Evolutionary conservation across 2,888 invertebrate genomes (phyloP).

Genomic region (Hololepta plana): DNA sequence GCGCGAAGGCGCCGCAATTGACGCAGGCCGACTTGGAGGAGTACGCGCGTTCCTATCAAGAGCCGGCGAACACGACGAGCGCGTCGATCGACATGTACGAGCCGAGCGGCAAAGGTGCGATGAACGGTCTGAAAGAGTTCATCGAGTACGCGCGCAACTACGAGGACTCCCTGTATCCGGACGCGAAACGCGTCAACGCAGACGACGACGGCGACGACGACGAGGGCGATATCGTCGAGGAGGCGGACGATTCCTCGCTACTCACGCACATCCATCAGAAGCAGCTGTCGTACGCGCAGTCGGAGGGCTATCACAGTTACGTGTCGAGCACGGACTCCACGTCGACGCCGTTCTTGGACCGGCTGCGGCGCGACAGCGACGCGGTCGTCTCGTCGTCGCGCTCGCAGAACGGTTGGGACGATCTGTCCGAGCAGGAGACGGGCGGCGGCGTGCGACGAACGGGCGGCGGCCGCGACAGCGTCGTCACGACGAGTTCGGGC

Average conservation of each 20-base stretch:
- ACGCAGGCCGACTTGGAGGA: conserved; percentile 54
- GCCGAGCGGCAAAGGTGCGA: conserved; percentile 4
- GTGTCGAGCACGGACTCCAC: conserved; percentile 61
- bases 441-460: conserved; percentile 11
- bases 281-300: conserved; percentile 59
- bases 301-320: conserved; percentile 65
- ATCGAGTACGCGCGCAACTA: conserved; percentile 49
- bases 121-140: conserved; percentile 36
- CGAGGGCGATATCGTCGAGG: too few relatives aligned
- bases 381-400: conserved; percentile 26
- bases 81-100: conserved; percentile 14
- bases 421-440: conserved; percentile 17
- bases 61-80: conserved; percentile 19
- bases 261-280: conserved; percentile 43
- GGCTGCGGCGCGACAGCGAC: conserved; percentile 44
- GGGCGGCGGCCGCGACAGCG: conserved; percentile 43
- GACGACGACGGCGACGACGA: conserved; percentile 27
- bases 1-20: conserved; percentile 23
- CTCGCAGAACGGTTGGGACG: conserved; percentile 32
- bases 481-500: conserved; percentile 39
- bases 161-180: conserved; percentile 27
- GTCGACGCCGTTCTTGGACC: conserved; percentile 57
- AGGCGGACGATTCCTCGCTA: too few relatives aligned
- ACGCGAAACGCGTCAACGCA: conserved; percentile 17
- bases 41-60: conserved; percentile 42